phyloP scores from a whole-genome alignment of 2,888 invertebrate genomes.

The Plebejus melissa region DNA sequence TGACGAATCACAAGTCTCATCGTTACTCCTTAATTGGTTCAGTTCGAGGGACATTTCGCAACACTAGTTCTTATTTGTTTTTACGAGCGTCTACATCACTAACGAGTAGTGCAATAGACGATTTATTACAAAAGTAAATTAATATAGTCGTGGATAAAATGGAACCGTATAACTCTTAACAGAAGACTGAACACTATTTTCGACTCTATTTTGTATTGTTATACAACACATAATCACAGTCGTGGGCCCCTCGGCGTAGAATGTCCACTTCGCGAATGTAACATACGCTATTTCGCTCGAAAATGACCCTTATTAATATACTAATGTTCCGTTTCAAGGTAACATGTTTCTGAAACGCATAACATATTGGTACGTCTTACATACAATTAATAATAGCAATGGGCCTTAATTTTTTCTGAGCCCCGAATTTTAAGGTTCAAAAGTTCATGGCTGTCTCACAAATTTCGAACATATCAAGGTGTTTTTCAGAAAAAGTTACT shows the following conservation, averaged over 20 bases:
- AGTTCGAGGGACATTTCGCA: conserved; percentile 21
- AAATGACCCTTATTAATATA: conserved; percentile 5
- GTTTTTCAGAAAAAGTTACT: not conserved
- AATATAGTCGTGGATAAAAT: conserved; percentile 46
- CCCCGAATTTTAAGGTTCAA: not conserved
- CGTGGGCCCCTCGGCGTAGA: conserved; percentile 5
- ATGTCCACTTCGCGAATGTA: conserved; percentile 14
- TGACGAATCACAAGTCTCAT: conserved; percentile 42
- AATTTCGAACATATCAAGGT: not conserved
- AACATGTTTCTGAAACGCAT: conserved; percentile 2
- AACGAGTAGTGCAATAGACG: conserved; percentile 33
- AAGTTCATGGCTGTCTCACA: not conserved
- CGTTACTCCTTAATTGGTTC: conserved; percentile 34
- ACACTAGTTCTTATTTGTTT: conserved; percentile 27
- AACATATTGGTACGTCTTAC: not conserved
- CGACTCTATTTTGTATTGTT: conserved; percentile 75
- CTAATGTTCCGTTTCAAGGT: conserved; percentile 7
- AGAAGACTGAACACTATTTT: conserved; percentile 77
- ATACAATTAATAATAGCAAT: not conserved
- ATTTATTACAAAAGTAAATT: conserved; percentile 36
- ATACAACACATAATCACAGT: conserved; percentile 64
- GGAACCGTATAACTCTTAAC: conserved; percentile 59
- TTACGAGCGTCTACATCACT: conserved; percentile 24
- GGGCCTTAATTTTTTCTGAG: not conserved
- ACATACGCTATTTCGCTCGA: not conserved